Conservation (phyloP, 2,113 vertebrate species). For the Columbina picui region DNA sequence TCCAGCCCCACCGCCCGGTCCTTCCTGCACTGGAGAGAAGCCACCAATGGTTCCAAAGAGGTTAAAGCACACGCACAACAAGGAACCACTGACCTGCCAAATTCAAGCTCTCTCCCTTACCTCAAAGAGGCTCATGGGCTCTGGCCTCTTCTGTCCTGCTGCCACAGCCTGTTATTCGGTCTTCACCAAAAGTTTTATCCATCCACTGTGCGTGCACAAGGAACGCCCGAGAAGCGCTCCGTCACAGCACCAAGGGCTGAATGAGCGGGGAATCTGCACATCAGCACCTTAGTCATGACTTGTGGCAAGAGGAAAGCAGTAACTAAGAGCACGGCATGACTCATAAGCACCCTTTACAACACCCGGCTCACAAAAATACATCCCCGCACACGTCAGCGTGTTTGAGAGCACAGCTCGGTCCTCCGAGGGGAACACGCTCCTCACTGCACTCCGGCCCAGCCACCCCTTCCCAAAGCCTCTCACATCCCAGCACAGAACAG, state of each 20-base stretch:
- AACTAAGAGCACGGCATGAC: slow-evolving; percentile 30
- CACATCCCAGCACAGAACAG: not conserved
- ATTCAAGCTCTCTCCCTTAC: not conserved
- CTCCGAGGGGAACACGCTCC: rapidly evolving
- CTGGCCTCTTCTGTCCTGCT: rapidly evolving
- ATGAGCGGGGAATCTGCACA: not conserved
- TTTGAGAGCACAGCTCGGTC: not conserved
- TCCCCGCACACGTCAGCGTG: not conserved
- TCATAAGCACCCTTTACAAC: slow-evolving; percentile 15
- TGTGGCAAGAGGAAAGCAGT: slow-evolving; percentile 8
- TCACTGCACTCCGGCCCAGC: not conserved
- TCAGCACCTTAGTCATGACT: not conserved
- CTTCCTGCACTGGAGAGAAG: not conserved
- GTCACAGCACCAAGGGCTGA: rapidly evolving
- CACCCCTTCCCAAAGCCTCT: no score
- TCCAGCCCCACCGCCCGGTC: not conserved
- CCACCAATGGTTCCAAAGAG: not conserved
- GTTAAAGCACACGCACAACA: not conserved
- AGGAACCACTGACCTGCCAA: not conserved
- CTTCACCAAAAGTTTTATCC: not conserved
- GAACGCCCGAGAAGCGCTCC: rapidly evolving
- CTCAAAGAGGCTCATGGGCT: not conserved
- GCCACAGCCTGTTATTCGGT: not conserved
- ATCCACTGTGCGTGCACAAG: rapidly evolving
- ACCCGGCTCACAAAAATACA: not conserved